A percentile compares a stretch with the other conserved stretches of the same genome.
Conservation (phyloP, 37 sponge, comb jelly and placozoan genomes). For the Axinella damicornis region DNA sequence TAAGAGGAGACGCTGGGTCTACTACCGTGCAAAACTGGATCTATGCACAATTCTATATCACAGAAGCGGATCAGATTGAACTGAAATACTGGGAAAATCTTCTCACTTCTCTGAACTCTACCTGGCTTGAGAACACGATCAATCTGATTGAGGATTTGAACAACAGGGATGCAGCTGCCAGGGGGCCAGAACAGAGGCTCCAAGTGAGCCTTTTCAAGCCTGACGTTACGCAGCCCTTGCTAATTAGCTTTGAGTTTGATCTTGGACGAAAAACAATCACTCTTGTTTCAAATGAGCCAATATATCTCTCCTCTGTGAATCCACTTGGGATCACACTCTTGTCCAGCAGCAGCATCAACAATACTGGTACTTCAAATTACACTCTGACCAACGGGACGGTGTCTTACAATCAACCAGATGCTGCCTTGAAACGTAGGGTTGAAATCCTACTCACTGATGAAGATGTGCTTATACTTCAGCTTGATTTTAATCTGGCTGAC, state of each 20-base stretch:
- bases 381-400: conserved; percentile 75
- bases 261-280: conserved; percentile 67
- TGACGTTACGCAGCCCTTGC: conserved; percentile 77
- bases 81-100: conserved; percentile 73
- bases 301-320: conserved; percentile 78
- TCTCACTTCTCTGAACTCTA: conserved; percentile 51
- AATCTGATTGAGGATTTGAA: conserved; percentile 77
- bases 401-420: conserved; percentile 51
- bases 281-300: conserved; percentile 83
- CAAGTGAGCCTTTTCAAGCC: conserved; percentile 38
- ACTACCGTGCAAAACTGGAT: conserved; percentile 69
- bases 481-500: conserved; percentile 39
- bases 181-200: conserved; percentile 42
- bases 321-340: conserved; percentile 71
- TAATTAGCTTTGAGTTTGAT: conserved; percentile 59
- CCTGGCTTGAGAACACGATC: conserved; percentile 61
- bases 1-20: conserved; percentile 3
- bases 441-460: conserved; percentile 64
- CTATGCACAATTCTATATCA: conserved; percentile 71
- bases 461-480: conserved; percentile 74
- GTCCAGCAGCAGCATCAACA: conserved; percentile 41
- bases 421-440: conserved; percentile 55
- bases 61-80: conserved; percentile 44
- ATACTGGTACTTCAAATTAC: conserved; percentile 16
- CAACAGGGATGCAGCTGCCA: conserved; percentile 43